These are phyloP conservation scores for Sceloporus undulatus DNA, from an alignment of 2,113 vertebrate genomes.

Conservation along the genomic window DNA sequence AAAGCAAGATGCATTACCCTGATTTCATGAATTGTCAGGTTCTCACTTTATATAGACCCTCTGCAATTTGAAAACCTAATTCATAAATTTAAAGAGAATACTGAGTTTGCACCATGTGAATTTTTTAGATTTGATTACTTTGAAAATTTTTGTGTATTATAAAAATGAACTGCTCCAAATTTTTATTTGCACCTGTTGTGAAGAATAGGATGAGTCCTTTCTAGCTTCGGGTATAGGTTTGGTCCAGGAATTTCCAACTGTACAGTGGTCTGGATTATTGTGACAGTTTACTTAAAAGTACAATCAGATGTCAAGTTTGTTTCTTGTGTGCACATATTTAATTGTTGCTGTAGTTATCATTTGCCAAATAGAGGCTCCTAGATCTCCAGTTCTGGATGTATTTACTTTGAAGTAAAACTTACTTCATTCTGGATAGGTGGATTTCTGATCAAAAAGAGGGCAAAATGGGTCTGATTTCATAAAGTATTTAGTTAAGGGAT, in stretches of 20 bases:
- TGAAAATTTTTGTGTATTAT: neutral
- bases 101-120: constrained; percentile 2
- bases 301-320: neutral
- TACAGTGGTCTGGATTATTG: neutral
- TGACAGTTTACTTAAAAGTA: neutral
- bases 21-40: constrained; percentile 7
- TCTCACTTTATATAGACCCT: neutral
- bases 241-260: neutral
- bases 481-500: no score
- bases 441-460: neutral
- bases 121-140: neutral
- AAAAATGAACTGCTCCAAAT: neutral
- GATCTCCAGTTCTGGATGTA: neutral
- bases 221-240: neutral
- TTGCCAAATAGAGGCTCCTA: neutral
- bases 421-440: neutral
- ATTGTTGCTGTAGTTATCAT: neutral
- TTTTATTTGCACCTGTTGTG: neutral
- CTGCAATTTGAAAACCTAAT: neutral
- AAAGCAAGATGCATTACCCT: neutral
- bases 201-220: neutral
- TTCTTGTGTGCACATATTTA: neutral
- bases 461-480: neutral
- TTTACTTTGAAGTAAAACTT: neutral
- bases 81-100: neutral